Conservation (phyloP, 1,140 invertebrate genomes). For the Drosophila ercepeae region DNA sequence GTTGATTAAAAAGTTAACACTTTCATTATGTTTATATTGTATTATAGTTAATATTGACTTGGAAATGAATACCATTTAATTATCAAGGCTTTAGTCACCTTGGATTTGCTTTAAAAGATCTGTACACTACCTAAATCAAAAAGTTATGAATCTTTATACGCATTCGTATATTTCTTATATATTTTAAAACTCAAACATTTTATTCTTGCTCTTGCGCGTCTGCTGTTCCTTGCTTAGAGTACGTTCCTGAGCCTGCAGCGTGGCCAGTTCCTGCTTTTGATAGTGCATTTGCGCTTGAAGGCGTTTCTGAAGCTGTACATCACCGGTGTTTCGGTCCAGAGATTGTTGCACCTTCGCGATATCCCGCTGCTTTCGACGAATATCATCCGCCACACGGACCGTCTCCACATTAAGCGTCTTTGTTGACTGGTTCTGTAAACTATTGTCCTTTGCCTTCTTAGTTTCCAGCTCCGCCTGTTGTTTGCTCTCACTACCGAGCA, state of each 20-base stretch:
- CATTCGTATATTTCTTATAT: conserved; percentile 37
- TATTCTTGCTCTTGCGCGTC: conserved; percentile 88
- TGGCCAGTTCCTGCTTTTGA: conserved; percentile 87
- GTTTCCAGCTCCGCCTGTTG: conserved; percentile 21
- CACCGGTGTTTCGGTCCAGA: conserved; percentile 86
- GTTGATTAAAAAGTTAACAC: too few species aligned
- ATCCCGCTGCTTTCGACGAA: conserved; percentile 88
- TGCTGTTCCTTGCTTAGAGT: conserved; percentile 89
- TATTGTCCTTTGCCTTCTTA: conserved; percentile 50
- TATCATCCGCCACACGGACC: conserved; percentile 90
- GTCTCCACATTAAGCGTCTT: conserved; percentile 90
- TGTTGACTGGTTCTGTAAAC: conserved; percentile 86
- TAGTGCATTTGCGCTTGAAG: conserved; percentile 86
- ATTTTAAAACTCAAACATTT: conserved; percentile 87
- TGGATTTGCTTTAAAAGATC: too few species aligned
- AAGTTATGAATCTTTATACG: not conserved
- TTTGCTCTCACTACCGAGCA: conserved; percentile 74
- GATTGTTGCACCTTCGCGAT: conserved; percentile 88
- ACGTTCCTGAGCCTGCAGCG: conserved; percentile 86
- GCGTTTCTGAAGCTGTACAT: conserved; percentile 85
- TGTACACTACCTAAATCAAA: too few species aligned
- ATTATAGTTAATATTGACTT: too few species aligned
- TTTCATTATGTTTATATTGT: too few species aligned
- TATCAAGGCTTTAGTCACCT: too few species aligned
- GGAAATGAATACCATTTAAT: too few species aligned